These are phyloP conservation scores for Hirtodrosophila cameraria DNA, from an alignment of 2,888 invertebrate species.

Conservation along the genomic window DNA sequence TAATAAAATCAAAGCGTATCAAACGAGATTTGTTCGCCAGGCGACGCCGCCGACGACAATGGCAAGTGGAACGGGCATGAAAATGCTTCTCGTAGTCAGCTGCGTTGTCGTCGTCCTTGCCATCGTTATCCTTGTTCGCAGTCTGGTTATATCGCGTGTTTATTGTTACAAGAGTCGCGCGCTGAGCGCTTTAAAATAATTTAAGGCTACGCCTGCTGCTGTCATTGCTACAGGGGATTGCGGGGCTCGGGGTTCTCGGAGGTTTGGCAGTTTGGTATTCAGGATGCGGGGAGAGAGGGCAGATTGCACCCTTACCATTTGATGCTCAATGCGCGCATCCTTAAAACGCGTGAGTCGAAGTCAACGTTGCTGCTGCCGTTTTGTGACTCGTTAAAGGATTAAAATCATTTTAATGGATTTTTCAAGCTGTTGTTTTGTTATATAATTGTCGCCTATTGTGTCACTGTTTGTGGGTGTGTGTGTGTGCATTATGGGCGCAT, in stretches of 20 bases:
- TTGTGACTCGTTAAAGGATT: constrained; percentile 82
- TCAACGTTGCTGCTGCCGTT: constrained; percentile 43
- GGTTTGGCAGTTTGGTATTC: constrained; percentile 8
- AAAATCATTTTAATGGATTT: constrained; percentile 83
- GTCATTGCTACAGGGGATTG: constrained; percentile 11
- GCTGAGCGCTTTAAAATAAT: constrained; percentile 74
- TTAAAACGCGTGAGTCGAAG: constrained; percentile 31
- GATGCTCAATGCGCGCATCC: constrained; percentile 45
- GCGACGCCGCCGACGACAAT: constrained; percentile 45
- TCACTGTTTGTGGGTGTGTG: constrained; percentile 23
- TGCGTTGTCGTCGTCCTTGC: constrained; percentile 43
- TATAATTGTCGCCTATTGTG: constrained; percentile 67
- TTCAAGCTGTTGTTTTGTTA: constrained; percentile 80
- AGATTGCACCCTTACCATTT: constrained; percentile 19
- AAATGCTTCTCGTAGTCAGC: constrained; percentile 31
- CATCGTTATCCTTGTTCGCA: constrained; percentile 77
- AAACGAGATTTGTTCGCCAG: constrained; percentile 78
- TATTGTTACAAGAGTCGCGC: constrained; percentile 78
- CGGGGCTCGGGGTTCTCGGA: constrained; percentile 6
- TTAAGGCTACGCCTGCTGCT: constrained; percentile 67
- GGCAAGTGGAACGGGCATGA: constrained; percentile 3
- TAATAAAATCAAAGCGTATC: constrained; percentile 80
- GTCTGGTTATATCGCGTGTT: constrained; percentile 79
- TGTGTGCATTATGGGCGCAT: constrained; percentile 47
- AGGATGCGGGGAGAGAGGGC: neutral